phyloP scores from a whole-genome alignment of 1,140 invertebrate genomes.

The Trialeurodes vaporariorum region DNA sequence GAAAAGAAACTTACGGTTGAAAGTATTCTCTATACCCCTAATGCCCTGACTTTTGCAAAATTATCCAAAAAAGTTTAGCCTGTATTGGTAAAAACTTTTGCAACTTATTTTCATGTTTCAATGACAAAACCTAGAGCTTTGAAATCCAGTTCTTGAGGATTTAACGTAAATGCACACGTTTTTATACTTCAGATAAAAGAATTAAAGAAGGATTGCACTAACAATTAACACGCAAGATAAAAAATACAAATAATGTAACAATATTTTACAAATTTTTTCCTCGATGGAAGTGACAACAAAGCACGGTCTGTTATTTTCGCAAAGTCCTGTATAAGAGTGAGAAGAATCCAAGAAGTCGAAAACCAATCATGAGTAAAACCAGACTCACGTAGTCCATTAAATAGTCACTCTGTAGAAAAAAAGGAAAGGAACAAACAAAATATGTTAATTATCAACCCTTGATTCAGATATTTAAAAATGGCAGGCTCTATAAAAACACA shows the following conservation, averaged over 20 bases:
- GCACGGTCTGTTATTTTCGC: constrained; percentile 14
- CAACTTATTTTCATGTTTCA: neutral
- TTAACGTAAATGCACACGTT: too few species aligned
- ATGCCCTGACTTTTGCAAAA: too few species aligned
- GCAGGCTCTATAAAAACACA: too few species aligned
- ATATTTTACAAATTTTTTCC: neutral
- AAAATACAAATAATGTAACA: neutral
- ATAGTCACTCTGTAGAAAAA: constrained; percentile 49
- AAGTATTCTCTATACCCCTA: too few species aligned
- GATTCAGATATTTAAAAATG: too few species aligned
- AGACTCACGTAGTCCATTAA: constrained; percentile 56
- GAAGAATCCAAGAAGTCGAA: constrained; percentile 58
- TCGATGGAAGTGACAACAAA: neutral
- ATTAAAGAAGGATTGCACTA: neutral
- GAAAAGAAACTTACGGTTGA: too few species aligned
- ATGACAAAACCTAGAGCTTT: neutral
- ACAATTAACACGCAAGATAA: neutral
- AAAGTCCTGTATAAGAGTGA: constrained; percentile 22
- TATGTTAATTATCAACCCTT: too few species aligned
- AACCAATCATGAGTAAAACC: constrained; percentile 55
- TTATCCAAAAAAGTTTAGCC: too few species aligned
- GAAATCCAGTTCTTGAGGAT: too few species aligned
- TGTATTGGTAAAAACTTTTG: neutral
- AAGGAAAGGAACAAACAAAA: constrained; percentile 1
- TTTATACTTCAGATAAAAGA: too few species aligned